phyloP scores from a whole-genome alignment of 2,888 invertebrate species.

The Agriopis marginaria region DNA sequence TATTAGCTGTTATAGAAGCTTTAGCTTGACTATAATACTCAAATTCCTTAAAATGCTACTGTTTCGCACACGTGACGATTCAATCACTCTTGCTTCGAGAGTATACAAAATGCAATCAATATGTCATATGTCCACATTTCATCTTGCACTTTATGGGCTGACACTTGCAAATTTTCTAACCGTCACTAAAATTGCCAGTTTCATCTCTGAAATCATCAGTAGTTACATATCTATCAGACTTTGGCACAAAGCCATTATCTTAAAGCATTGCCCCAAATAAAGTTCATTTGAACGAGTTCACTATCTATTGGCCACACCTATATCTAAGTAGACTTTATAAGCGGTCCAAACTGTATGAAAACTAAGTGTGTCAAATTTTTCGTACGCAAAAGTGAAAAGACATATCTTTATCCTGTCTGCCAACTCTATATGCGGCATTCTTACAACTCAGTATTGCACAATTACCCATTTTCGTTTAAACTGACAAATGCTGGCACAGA shows the following conservation, averaged over 20 bases:
- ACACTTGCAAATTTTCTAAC: not conserved
- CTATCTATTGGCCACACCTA: not conserved
- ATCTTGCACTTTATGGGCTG: too few relatives aligned
- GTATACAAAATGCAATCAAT: not conserved
- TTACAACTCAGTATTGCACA: too few relatives aligned
- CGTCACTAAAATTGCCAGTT: not conserved
- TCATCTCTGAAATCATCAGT: slow-evolving; percentile 1
- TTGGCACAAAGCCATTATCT: slow-evolving; percentile 11
- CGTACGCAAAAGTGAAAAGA: too few relatives aligned
- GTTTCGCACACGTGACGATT: not conserved
- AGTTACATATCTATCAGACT: not conserved
- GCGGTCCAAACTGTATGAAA: not conserved
- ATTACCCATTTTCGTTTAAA: too few relatives aligned
- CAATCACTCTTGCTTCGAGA: not conserved
- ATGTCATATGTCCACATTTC: not conserved
- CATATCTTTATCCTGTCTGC: too few relatives aligned
- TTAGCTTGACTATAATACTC: slow-evolving; percentile 18
- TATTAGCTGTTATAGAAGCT: slow-evolving; percentile 16
- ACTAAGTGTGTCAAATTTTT: too few relatives aligned
- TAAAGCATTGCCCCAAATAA: not conserved
- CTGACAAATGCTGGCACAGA: too few relatives aligned
- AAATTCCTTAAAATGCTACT: not conserved
- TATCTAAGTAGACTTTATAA: not conserved
- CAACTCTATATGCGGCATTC: too few relatives aligned
- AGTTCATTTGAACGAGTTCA: not conserved